Evolutionary conservation across 2,113 vertebrate species (phyloP).

Genomic region (Gasterosteus aculeatus): DNA sequence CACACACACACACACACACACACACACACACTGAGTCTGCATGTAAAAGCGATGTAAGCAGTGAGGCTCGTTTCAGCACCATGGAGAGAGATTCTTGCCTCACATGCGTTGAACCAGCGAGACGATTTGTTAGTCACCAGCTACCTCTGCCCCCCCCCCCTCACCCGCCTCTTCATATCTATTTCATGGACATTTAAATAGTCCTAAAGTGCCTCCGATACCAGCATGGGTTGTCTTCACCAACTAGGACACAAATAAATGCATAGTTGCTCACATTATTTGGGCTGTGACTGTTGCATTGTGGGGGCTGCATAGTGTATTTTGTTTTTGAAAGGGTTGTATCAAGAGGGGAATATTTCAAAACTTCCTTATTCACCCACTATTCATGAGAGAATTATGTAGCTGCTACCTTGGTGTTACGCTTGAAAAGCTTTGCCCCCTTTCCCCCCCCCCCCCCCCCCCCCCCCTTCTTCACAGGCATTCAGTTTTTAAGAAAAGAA

Average conservation of each 20-base stretch:
- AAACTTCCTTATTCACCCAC: constrained; percentile 19
- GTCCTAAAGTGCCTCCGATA: not conserved
- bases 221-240: not conserved
- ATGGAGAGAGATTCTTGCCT: constrained; percentile 67
- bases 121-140: constrained; percentile 22
- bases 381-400: constrained; percentile 41
- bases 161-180: constrained; percentile 33
- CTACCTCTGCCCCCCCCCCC: constrained; percentile 45
- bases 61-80: constrained; percentile 71
- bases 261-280: constrained; percentile 12
- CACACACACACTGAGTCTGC: constrained; percentile 13
- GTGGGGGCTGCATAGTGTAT: not conserved
- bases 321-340: not conserved
- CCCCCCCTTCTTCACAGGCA: not conserved
- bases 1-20: not conserved
- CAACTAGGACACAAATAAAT: not conserved
- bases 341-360: constrained; percentile 5
- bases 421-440: constrained; percentile 19
- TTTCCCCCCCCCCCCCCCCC: not conserved
- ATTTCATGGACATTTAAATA: constrained; percentile 21
- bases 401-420: constrained; percentile 11
- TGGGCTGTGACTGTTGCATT: not conserved
- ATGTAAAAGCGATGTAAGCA: constrained; percentile 56
- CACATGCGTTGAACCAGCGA: not conserved
- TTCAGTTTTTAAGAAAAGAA: constrained; percentile 24